A percentile compares a stretch with the other conserved stretches of the same genome.
These are phyloP conservation scores for Spodoptera exigua DNA, from an alignment of 2,888 invertebrate species.

Conservation along the genomic window DNA sequence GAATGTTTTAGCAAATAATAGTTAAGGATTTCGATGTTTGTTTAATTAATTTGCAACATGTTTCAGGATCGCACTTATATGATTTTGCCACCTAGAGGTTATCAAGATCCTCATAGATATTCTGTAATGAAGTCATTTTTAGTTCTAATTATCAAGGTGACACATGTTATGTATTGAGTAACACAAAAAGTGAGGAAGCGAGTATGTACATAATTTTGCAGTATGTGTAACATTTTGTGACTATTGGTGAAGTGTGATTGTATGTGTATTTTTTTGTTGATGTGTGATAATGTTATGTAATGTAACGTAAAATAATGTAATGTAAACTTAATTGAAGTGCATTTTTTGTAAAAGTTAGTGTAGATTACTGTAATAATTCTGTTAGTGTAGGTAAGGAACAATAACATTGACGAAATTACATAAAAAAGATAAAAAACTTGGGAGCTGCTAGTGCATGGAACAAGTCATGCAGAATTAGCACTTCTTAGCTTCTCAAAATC, in stretches of 20 bases:
- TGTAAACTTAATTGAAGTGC: neutral
- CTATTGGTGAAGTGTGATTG: neutral
- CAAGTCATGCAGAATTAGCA: neutral
- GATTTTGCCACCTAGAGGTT: constrained; percentile 1
- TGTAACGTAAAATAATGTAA: neutral
- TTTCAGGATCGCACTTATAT: constrained; percentile 1
- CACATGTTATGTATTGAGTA: neutral
- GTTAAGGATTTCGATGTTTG: neutral
- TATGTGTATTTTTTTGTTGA: constrained; percentile 1
- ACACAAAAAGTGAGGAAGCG: too few species aligned
- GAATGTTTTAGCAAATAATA: constrained; percentile 1
- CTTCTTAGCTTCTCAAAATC: neutral
- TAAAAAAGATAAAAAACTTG: constrained; percentile 1
- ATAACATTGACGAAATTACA: neutral
- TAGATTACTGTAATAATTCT: neutral
- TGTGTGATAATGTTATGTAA: neutral
- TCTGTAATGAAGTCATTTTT: neutral
- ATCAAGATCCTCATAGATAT: constrained; percentile 1
- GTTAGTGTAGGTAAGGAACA: neutral
- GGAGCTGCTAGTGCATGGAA: neutral
- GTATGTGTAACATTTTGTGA: constrained; percentile 2
- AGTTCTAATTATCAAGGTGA: neutral
- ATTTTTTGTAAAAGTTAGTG: constrained; percentile 2
- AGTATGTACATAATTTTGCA: too few species aligned
- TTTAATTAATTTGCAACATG: neutral